Base-by-base conservation (phyloP, 2,113 vertebrate species). In the Caloenas nicobarica region DNA sequence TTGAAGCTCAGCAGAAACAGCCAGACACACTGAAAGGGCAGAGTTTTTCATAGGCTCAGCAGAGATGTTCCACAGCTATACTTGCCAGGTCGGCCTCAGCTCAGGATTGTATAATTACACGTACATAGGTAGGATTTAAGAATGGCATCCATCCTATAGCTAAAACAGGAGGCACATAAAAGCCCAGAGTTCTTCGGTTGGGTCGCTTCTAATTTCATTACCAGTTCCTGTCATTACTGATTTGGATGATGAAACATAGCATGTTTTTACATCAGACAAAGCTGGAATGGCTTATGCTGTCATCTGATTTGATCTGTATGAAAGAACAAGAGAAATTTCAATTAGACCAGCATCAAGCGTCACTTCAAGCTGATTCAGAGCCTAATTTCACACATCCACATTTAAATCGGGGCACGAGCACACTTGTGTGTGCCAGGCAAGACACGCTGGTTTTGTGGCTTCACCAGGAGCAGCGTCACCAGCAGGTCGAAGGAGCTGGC, bases 291-390 rank as follows among this genome's bases (percentile, higher is more conserved):
- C 68, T 53, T 90, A 34, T 91, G 81, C 83, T 88, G 89, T 91
- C 89, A 91, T 71, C 46, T 51, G 34, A 81, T 89, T 87, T 85
- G 22, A 68, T 92, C 46, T 74, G 33, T 70, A 77, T 24, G 88
- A 92, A 90, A 95, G 56, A 92, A 73, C 53, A 95, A 78, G 72
- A 86, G 34, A 76, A 86, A 92, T 92, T 96, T 91, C 94, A 95
- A 95, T 91, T 66, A 95, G 81, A 82, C n/a, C 77, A 89, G 33
- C 46, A 83, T 70, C 83, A 81, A 92, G 83, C 22, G 3, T 83
- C 80, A 94, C 68, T 93, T 92, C 80, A 92, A 95, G 72, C 57
- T 92, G 89, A 93, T 88, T 91, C 94, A 95, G 77, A 86, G 80
- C 83, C 60, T 74, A 44, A 95, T 84, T 61, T 95, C 72, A 81